A percentile compares a stretch with the other conserved stretches of the same genome.
Evolutionary conservation across 2,113 vertebrate species (phyloP).

Genomic region (Dipodomys spectabilis): DNA sequence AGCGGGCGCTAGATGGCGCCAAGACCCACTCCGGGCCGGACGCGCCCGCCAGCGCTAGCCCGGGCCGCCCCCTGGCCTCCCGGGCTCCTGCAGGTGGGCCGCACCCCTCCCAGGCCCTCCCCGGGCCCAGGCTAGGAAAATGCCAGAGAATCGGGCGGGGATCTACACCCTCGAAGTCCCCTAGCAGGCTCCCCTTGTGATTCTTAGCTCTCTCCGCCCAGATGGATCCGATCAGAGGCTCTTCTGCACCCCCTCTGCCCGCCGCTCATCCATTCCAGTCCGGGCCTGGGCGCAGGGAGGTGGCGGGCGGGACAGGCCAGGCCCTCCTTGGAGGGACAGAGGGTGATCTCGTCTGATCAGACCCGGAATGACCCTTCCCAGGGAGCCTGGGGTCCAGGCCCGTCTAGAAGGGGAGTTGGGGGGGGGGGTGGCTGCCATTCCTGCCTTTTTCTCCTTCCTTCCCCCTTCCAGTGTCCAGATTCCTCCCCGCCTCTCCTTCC

Average conservation of each 20-base stretch:
- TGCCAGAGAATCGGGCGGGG: not conserved
- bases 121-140: not conserved
- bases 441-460: too few relatives aligned
- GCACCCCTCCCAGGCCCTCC: too few relatives aligned
- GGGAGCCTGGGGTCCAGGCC: not conserved
- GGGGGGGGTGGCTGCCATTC: too few relatives aligned
- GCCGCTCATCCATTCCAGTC: too few relatives aligned
- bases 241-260: too few relatives aligned
- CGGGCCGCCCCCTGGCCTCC: not conserved
- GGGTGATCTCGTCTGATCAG: not conserved
- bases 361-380: not conserved
- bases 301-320: not conserved
- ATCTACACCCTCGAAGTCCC: not conserved
- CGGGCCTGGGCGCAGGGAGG: too few relatives aligned
- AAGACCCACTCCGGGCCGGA: constrained; percentile 62
- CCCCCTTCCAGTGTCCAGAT: too few relatives aligned
- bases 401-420: not conserved
- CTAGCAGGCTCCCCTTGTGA: not conserved
- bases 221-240: too few relatives aligned
- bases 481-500: not conserved
- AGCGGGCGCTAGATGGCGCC: constrained; percentile 85
- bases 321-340: not conserved
- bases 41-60: not conserved
- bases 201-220: not conserved
- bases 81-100: constrained; percentile 74